These are phyloP conservation scores for Crotalus viridis DNA, from an alignment of 2,113 vertebrate genomes.

Conservation along the genomic window DNA sequence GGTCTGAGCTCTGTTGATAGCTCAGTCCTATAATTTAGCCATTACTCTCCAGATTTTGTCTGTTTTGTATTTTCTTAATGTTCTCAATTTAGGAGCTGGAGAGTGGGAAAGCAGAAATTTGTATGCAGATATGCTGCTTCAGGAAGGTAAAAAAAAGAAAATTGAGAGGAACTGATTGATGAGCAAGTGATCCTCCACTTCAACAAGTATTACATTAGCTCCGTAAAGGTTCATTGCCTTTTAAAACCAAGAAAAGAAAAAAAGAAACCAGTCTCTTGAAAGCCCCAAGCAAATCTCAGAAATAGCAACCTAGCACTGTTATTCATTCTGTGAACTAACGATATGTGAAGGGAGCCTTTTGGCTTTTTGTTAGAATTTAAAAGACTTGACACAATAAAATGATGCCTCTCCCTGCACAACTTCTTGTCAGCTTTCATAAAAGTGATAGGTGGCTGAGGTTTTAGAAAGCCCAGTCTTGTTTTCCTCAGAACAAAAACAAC, in stretches of 20 bases:
- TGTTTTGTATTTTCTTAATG: not conserved
- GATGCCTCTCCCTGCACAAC: not conserved
- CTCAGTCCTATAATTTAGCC: not conserved
- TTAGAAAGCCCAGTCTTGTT: constrained; percentile 40
- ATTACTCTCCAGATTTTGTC: not conserved
- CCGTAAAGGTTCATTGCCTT: not conserved
- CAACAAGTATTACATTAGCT: not conserved
- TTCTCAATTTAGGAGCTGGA: not conserved
- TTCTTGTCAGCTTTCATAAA: constrained; percentile 13
- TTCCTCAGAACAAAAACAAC: constrained; percentile 38
- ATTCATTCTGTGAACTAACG: constrained; percentile 18
- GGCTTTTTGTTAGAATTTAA: constrained; percentile 9
- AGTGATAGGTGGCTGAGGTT: constrained; percentile 44
- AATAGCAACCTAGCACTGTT: not conserved
- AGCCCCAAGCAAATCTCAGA: not conserved
- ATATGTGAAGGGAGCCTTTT: not conserved
- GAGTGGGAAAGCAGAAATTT: not conserved
- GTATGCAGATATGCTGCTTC: not conserved
- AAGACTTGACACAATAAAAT: constrained; percentile 13
- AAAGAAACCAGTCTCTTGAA: not conserved
- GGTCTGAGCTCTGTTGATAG: not conserved
- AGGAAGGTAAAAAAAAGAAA: not conserved
- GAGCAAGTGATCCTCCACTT: not conserved
- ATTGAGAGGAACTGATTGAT: not conserved
- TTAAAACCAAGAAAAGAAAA: constrained; percentile 10